Percentiles rank a stretch among this genome's conserved stretches.
Conservation (phyloP, 2,888 invertebrate species). For the Thysanoteuthis rhombus region DNA sequence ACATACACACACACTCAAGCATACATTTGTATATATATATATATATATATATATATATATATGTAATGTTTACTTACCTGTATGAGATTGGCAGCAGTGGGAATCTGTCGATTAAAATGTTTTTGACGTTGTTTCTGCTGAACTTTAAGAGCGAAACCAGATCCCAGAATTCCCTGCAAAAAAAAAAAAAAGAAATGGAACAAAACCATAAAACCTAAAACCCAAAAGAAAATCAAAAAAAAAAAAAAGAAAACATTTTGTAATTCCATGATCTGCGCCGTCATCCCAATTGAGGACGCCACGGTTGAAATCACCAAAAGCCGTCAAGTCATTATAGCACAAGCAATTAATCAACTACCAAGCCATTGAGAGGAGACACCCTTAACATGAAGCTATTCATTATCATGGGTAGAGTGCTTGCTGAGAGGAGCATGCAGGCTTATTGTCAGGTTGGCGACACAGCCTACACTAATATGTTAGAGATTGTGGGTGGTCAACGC, state of each 20-base stretch:
- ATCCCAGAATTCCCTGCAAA: slow-evolving; percentile 82
- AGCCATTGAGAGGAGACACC: neutral
- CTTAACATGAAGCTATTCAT: neutral
- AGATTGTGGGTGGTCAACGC: no score
- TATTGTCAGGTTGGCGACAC: neutral
- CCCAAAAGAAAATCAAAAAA: neutral
- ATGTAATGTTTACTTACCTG: slow-evolving; percentile 68
- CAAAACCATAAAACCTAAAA: neutral
- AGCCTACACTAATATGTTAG: neutral
- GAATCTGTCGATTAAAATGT: slow-evolving; percentile 85
- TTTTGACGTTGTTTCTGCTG: slow-evolving; percentile 88
- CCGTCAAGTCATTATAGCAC: neutral
- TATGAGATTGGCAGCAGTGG: slow-evolving; percentile 84
- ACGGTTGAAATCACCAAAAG: neutral
- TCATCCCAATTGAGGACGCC: neutral
- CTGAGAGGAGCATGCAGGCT: neutral
- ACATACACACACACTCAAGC: neutral
- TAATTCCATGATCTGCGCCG: no score
- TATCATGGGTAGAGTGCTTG: neutral
- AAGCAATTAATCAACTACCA: neutral
- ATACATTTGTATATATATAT: no score
- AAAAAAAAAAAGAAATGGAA: neutral
- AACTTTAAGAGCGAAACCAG: slow-evolving; percentile 86
- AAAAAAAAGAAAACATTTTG: no score
- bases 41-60: no score